A percentile compares a stretch with the other conserved stretches of the same genome.
Conservation (phyloP, 2,888 invertebrate species). For the Rhagophthalmus giganteus region DNA sequence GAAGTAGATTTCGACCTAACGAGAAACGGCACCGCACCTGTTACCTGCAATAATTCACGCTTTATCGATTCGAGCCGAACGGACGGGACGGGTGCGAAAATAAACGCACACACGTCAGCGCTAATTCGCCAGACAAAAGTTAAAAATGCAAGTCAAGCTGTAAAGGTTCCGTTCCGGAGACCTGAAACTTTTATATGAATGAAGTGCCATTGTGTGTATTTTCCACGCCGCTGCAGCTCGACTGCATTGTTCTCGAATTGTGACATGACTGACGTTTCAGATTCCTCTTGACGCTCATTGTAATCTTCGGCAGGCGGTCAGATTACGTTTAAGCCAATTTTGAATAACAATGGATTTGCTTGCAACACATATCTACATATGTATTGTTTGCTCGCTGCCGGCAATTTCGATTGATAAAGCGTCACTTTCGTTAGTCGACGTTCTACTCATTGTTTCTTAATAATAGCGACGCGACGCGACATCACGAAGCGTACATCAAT, state of each 20-base stretch:
- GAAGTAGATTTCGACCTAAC: too few relatives aligned
- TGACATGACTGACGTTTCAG: conserved; percentile 18
- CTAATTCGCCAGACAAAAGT: neutral
- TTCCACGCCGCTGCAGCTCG: conserved; percentile 13
- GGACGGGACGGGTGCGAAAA: neutral
- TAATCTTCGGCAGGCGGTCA: conserved; percentile 19
- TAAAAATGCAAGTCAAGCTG: conserved; percentile 6
- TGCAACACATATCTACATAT: neutral
- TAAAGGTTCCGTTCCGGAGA: conserved; percentile 5
- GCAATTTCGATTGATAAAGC: too few relatives aligned
- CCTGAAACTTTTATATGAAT: conserved; percentile 16
- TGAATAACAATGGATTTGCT: conserved; percentile 13
- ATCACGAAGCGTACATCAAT: too few relatives aligned
- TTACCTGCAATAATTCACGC: conserved; percentile 20
- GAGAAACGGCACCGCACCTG: too few relatives aligned
- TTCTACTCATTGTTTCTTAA: too few relatives aligned
- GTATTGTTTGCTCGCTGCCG: too few relatives aligned
- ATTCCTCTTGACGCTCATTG: conserved; percentile 24
- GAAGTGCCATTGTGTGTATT: conserved; percentile 17
- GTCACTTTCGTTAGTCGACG: too few relatives aligned
- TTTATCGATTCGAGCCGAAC: conserved; percentile 2
- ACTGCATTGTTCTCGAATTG: conserved; percentile 12
- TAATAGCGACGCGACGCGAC: too few relatives aligned
- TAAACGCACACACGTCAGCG: neutral
- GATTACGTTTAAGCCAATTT: conserved; percentile 23